These are phyloP conservation scores for Andricus curvator DNA, from an alignment of 2,888 invertebrate genomes.

Conservation along the genomic window DNA sequence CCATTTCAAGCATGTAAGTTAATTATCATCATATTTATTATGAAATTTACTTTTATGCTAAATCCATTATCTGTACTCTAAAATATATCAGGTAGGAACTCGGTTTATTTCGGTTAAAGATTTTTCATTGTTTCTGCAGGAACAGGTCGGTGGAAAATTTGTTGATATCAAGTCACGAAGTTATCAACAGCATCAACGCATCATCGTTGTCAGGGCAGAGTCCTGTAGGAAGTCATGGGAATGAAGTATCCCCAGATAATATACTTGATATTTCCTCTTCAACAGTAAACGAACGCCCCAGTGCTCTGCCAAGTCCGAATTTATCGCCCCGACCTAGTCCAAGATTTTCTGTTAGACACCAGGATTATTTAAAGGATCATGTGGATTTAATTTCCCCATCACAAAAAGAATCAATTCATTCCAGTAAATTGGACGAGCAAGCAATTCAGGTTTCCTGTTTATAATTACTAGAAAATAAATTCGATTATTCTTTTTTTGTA, in stretches of 20 bases:
- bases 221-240: constrained; percentile 74
- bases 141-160: constrained; percentile 31
- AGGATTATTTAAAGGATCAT: constrained; percentile 49
- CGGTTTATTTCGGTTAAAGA: constrained; percentile 25
- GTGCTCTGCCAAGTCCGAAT: constrained; percentile 79
- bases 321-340: constrained; percentile 80
- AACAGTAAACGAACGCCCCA: constrained; percentile 67
- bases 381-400: constrained; percentile 58
- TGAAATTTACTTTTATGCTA: neutral
- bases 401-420: constrained; percentile 60
- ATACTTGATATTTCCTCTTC: constrained; percentile 75
- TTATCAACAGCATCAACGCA: constrained; percentile 83
- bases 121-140: constrained; percentile 14
- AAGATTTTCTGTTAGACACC: constrained; percentile 64
- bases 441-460: constrained; percentile 59
- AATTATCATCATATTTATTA: neutral
- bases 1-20: neutral
- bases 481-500: too few species aligned
- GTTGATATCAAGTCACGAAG: constrained; percentile 82
- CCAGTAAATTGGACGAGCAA: constrained; percentile 65
- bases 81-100: neutral
- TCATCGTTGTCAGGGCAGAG: constrained; percentile 80
- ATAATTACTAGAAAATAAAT: too few species aligned
- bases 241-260: constrained; percentile 67
- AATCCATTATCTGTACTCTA: neutral